Evolutionary conservation across 1,140 invertebrate genomes (phyloP), one percentile per base, ranked within the genome.

Genomic region (Sitobion miscanthi): DNA sequence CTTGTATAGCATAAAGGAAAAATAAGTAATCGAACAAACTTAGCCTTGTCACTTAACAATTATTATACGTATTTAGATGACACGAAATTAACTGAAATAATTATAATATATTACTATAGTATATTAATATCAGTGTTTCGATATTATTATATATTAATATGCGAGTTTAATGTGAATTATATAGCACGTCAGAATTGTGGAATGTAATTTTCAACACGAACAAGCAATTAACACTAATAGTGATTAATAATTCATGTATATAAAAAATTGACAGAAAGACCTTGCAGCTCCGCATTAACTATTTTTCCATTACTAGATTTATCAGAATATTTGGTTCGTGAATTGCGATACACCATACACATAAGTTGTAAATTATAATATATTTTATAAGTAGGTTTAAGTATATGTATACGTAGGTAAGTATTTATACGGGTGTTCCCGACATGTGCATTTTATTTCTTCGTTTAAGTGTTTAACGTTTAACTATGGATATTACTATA

Each of bases 141-240:
- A 45, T 85, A 42, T 85, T 42, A 42, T 83, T 38, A 42, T 25
- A 42, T 25, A 85, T 85, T 85, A 85, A 85, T 85, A 85, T 14
- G 38, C 21, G 35, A 38, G 83, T 45, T 85, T 85, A 25, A 85
- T 85, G 23, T 42, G 83, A 85, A 85, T 85, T 85, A 42, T 38
- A 25, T 42, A 42, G 35, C 38, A 45, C 42, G 23, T 45, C 83
- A 42, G 42, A 45, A 85, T 85, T 23, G 38, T 23, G 83, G 38
- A 85, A 45, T 45, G 83, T 85, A 85, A 85, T 85, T 85, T 85
- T 85, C 83, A 42, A 85, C 83, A 85, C 83, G 83, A 85, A 85
- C 83, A 85, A 85, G 38, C 83, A 42, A 45, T 85, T 85, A 85
- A 85, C 83, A 45, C 38, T 85, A 85, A 85, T 85, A 42, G 83